Evolutionary conservation across 2,888 invertebrate genomes (phyloP).

Genomic region (Syrista parreyssii): DNA sequence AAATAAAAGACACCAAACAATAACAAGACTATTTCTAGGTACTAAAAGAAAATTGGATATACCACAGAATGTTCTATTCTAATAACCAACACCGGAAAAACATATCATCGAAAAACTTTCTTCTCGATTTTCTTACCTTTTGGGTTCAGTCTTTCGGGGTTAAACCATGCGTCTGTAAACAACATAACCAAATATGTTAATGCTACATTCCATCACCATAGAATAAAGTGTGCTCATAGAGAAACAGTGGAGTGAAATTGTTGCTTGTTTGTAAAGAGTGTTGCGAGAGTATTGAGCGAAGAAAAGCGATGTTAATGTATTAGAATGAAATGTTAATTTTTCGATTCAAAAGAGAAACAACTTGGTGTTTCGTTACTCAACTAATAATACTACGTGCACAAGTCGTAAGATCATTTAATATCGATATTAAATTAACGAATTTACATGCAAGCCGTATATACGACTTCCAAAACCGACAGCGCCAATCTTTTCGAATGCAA

Average conservation of each 20-base stretch:
- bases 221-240: background rate
- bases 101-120: constrained; percentile 7
- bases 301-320: background rate
- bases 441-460: background rate
- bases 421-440: background rate
- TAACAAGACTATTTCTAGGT: background rate
- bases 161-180: constrained; percentile 94
- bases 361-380: background rate
- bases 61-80: background rate
- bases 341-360: no score
- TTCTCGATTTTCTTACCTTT: constrained; percentile 77
- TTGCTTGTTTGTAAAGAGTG: background rate
- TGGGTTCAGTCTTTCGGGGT: constrained; percentile 90
- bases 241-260: background rate
- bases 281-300: background rate
- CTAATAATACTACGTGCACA: background rate
- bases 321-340: no score
- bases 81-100: background rate
- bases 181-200: constrained; percentile 63
- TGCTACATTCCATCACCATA: constrained; percentile 37
- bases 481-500: background rate
- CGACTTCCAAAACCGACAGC: background rate
- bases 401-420: background rate
- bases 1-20: background rate
- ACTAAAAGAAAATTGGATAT: background rate